A percentile compares a stretch with the other conserved stretches of the same genome.
phyloP scores from a whole-genome alignment of 2,888 invertebrate species.

The Rotaria socialis region DNA sequence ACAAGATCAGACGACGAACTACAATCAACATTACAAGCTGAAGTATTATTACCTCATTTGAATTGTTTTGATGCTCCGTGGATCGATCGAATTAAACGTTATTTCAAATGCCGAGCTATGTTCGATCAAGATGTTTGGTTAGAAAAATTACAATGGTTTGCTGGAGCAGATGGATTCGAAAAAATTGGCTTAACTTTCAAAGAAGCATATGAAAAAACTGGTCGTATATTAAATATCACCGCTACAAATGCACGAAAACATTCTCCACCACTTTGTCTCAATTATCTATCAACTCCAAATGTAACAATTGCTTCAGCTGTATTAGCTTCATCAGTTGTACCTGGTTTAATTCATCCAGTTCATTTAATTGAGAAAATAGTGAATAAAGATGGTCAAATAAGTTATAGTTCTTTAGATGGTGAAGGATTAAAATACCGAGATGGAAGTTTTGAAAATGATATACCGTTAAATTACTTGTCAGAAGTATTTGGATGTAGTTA shows the following conservation, averaged over 20 bases:
- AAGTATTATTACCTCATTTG: background rate
- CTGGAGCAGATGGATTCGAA: background rate
- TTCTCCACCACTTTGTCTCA: background rate
- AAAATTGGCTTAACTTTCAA: background rate
- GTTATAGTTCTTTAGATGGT: background rate
- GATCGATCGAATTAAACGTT: background rate
- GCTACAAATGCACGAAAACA: background rate
- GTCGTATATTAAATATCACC: background rate
- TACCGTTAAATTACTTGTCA: background rate
- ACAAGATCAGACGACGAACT: background rate
- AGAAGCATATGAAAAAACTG: constrained; percentile 21
- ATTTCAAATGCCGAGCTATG: background rate
- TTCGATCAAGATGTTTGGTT: background rate
- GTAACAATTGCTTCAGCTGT: background rate
- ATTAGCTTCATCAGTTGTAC: constrained; percentile 10
- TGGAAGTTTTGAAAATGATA: constrained; percentile 23
- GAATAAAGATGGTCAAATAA: background rate
- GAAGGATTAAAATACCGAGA: background rate
- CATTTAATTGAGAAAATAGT: background rate
- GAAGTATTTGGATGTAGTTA: constrained; percentile 14
- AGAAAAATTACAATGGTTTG: background rate
- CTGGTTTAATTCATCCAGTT: constrained; percentile 13
- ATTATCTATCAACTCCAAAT: background rate
- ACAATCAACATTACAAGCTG: background rate
- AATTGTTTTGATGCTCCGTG: constrained; percentile 13